These are phyloP conservation scores for Phyllostomus discolor DNA, from an alignment of 2,113 vertebrate species.

Conservation along the genomic window DNA sequence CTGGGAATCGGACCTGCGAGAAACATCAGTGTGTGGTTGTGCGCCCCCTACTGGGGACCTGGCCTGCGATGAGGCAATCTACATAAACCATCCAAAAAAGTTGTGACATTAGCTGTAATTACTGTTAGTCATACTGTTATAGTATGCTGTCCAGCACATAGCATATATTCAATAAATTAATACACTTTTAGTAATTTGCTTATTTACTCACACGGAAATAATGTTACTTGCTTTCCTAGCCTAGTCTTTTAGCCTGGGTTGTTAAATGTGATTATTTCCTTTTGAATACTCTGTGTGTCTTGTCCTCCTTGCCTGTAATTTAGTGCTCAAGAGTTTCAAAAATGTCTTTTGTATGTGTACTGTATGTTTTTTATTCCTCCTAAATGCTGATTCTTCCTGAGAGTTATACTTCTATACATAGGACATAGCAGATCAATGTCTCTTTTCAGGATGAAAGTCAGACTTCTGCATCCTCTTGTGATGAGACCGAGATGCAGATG, in stretches of 20 bases:
- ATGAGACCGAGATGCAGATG: slow-evolving; percentile 23
- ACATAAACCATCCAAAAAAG: not conserved
- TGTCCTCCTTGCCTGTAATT: not conserved
- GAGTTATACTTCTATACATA: not conserved
- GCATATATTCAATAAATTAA: not conserved
- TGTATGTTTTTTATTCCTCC: not conserved
- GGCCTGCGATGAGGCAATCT: not conserved
- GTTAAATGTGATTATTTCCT: not conserved
- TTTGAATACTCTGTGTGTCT: not conserved
- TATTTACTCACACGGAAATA: not conserved
- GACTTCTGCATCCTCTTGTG: not conserved
- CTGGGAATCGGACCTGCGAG: too few relatives aligned
- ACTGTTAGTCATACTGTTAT: not conserved
- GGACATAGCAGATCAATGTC: not conserved
- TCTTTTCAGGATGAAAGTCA: slow-evolving; percentile 67
- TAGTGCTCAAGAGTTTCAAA: not conserved
- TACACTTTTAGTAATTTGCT: not conserved
- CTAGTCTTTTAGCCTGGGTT: not conserved
- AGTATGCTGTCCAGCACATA: not conserved
- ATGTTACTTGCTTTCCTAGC: not conserved
- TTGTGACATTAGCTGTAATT: not conserved
- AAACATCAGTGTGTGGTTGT: too few relatives aligned
- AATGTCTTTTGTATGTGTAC: not conserved
- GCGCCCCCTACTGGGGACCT: too few relatives aligned
- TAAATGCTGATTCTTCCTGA: not conserved